Conservation (phyloP, 2,113 vertebrate genomes). For the Urocynchramus pylzowi region DNA sequence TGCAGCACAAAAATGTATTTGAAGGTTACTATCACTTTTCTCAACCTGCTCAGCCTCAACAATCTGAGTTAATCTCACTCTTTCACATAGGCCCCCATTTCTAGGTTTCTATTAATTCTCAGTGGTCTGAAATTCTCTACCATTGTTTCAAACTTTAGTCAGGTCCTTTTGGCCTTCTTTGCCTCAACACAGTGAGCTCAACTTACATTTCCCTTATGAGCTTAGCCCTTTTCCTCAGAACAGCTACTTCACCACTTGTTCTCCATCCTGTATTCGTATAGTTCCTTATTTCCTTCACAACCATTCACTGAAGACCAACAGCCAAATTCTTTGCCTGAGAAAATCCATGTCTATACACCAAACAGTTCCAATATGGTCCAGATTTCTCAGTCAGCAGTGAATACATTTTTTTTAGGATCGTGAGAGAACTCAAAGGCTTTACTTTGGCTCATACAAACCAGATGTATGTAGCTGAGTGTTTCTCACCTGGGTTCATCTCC, state of each 20-base stretch:
- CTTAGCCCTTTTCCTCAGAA: not conserved
- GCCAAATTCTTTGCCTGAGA: not conserved
- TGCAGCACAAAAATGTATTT: not conserved
- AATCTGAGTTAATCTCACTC: not conserved
- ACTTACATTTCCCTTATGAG: not conserved
- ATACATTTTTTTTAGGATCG: not conserved
- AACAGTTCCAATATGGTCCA: not conserved
- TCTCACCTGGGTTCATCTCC: conserved; percentile 93
- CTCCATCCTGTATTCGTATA: not conserved
- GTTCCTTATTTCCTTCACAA: not conserved
- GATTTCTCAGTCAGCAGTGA: not conserved
- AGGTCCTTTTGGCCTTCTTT: not conserved
- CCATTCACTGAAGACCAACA: not conserved
- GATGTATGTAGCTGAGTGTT: not conserved
- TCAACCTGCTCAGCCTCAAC: not conserved
- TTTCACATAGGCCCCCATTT: not conserved
- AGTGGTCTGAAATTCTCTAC: not conserved
- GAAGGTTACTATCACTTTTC: not conserved
- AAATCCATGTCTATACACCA: not conserved
- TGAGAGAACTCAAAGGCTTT: not conserved
- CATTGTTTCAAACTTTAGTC: not conserved
- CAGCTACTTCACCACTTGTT: not conserved
- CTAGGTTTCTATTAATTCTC: not conserved
- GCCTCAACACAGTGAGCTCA: not conserved
- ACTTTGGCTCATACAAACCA: not conserved